These are phyloP conservation scores for Porites divaricata DNA, from an alignment of 92 coral and sea anemone genomes.

Conservation along the genomic window DNA sequence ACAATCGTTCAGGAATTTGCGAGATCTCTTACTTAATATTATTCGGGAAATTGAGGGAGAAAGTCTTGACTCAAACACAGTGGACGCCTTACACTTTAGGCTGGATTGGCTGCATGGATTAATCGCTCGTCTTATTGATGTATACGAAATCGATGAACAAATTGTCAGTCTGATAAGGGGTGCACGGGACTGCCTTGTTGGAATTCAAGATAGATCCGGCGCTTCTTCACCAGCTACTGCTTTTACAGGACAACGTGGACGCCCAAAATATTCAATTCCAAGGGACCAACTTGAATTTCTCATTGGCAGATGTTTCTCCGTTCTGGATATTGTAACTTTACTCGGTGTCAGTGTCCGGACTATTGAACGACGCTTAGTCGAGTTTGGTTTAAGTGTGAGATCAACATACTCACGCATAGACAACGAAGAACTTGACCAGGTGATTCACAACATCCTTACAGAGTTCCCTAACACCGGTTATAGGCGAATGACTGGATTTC, in stretches of 20 bases:
- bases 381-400: conserved; percentile 39
- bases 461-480: conserved; percentile 57
- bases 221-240: conserved; percentile 1
- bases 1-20: too few species aligned
- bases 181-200: conserved; percentile 8
- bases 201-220: not conserved
- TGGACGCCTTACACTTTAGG: conserved; percentile 21
- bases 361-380: conserved; percentile 30
- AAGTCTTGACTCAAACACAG: too few species aligned
- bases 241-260: conserved; percentile 2
- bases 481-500: conserved; percentile 56
- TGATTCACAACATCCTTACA: conserved; percentile 19
- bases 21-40: too few species aligned
- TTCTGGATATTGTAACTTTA: too few species aligned
- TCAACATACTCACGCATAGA: conserved; percentile 24
- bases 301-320: too few species aligned
- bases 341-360: too few species aligned
- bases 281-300: too few species aligned
- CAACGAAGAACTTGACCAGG: conserved; percentile 22
- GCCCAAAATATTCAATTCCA: conserved; percentile 14
- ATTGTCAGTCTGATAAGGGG: conserved; percentile 1
- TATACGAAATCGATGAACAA: conserved; percentile 23
- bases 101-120: conserved; percentile 43
- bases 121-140: conserved; percentile 15
- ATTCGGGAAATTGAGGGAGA: too few species aligned